These are phyloP conservation scores for Oryzias woworae DNA, from an alignment of 2,113 vertebrate species.

Conservation along the genomic window DNA sequence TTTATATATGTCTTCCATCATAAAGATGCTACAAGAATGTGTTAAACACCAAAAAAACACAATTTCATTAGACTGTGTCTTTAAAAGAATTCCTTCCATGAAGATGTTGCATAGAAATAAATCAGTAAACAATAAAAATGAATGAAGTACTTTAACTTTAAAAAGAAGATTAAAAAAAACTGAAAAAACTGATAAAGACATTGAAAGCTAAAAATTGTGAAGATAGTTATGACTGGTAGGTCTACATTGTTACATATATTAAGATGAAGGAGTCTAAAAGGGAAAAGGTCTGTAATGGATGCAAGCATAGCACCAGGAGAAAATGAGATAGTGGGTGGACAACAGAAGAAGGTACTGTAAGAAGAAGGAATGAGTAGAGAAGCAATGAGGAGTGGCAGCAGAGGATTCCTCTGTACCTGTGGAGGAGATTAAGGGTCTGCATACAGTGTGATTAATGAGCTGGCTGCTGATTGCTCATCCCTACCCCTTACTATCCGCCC, in stretches of 20 bases:
- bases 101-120: too few relatives aligned
- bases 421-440: slow-evolving; percentile 68
- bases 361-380: slow-evolving; percentile 5
- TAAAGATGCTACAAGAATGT: too few relatives aligned
- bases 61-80: too few relatives aligned
- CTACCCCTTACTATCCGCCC: slow-evolving; percentile 48
- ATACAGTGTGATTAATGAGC: slow-evolving; percentile 73
- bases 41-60: too few relatives aligned
- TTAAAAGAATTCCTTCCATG: too few relatives aligned
- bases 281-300: slow-evolving; percentile 35
- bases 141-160: too few relatives aligned
- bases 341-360: slow-evolving; percentile 13
- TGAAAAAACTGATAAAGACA: too few relatives aligned
- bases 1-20: too few relatives aligned
- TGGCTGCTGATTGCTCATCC: slow-evolving; percentile 68
- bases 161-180: too few relatives aligned
- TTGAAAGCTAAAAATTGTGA: slow-evolving; percentile 3
- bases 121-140: too few relatives aligned
- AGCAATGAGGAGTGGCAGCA: slow-evolving; percentile 25
- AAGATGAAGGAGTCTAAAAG: slow-evolving; percentile 20
- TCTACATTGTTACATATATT: slow-evolving; percentile 21
- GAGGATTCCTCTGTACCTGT: slow-evolving; percentile 64
- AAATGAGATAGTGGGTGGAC: slow-evolving; percentile 33
- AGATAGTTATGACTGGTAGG: slow-evolving; percentile 23
- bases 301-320: slow-evolving; percentile 43